Conservation (phyloP, 2,113 vertebrate genomes). For the Rhineura floridana region DNA sequence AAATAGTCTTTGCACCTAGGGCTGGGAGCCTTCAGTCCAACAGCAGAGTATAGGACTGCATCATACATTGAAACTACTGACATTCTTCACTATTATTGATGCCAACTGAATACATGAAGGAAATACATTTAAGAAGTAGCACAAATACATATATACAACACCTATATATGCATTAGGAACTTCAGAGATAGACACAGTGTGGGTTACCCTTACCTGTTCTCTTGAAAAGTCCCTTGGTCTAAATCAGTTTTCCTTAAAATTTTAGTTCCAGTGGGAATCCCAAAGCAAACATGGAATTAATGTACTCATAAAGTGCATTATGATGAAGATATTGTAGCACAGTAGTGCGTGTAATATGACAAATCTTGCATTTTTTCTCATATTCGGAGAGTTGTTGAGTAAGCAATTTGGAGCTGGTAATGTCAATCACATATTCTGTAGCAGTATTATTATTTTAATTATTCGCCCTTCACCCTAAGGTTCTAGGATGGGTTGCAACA, state of each 20-base stretch:
- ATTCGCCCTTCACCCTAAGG: too few relatives aligned
- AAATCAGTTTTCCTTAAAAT: conserved; percentile 4
- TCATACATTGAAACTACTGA: neutral
- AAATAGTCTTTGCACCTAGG: neutral
- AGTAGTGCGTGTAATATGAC: neutral
- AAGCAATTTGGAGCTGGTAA: conserved; percentile 11
- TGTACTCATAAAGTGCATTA: neutral
- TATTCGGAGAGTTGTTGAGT: conserved; percentile 23
- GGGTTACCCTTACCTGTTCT: neutral
- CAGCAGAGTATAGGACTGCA: neutral
- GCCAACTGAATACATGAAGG: neutral
- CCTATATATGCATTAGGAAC: too few relatives aligned
- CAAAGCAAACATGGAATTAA: conserved; percentile 10
- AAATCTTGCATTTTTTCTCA: neutral
- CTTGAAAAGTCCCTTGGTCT: neutral
- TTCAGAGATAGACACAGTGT: neutral
- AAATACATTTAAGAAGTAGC: neutral
- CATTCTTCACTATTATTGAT: neutral
- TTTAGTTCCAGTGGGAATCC: conserved; percentile 11
- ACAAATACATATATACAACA: too few relatives aligned
- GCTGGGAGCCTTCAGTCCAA: neutral
- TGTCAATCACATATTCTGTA: conserved; percentile 32
- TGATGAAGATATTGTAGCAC: neutral
- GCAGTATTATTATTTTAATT: too few relatives aligned
- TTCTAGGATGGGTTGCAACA: too few relatives aligned